Base-by-base conservation (phyloP, 2,113 vertebrate genomes). In the Scartelaos histophorus region DNA sequence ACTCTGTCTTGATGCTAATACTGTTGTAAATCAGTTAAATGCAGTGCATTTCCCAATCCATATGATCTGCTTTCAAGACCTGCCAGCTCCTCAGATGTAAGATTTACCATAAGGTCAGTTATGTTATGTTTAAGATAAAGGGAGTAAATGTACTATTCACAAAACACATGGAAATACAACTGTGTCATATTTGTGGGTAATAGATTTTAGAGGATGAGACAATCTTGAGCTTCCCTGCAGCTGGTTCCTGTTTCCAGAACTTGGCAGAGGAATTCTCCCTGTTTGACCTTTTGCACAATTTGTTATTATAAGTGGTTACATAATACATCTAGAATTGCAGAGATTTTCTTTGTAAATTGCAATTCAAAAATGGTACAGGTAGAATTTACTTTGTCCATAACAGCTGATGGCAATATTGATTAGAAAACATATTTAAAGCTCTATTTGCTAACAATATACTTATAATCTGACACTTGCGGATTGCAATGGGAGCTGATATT, bases 201-300 rank as follows among this genome's bases (percentile, higher is more conserved):
- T 74, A 60, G 75, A 74, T 71, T 86, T 81, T 73, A 82, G 85
- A 92, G 86, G 86, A 91, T 84, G 75, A 51, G 78, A 68, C 82
- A 71, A 88, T 84, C 19, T 29, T 68, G 82, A 85, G 75, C 86
- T 88, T 92, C 79, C 82, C 76, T 90, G 84, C 93, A 94, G 92
- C 91, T 94, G 92, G 91, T 91, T 94, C 92, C 90, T 92, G 91
- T 91, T 82, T 70, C 25, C 69, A 64, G 60, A 66, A 70, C 64
- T 82, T 78, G 81, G 75, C 77, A 70, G 80, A 83, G 81, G n/a
- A 65, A 58, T 79, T 70, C 76, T 82, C 61, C 61, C 65, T 46
- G 45, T 13, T 13, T 83, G 80, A 86, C 78, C 84, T 88, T 81
- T 86, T 79, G 61, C 81, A 81, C 71, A 82, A 72, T 89, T 82